These are phyloP conservation scores for Montipora capricornis DNA, from an alignment of 64 coral and sea anemone genomes.

Conservation along the genomic window DNA sequence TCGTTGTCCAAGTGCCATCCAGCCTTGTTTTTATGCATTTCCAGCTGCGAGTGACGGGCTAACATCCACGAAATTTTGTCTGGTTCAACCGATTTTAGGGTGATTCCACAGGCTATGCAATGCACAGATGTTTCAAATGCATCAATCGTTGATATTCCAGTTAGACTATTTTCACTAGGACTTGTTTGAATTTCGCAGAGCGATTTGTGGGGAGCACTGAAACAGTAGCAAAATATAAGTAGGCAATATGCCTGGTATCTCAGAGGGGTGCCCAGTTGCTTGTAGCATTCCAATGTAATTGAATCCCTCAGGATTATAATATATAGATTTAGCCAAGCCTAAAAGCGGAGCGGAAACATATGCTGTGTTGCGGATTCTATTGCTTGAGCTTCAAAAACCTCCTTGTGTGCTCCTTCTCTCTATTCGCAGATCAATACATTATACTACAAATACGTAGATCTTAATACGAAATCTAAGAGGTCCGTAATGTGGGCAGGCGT, in stretches of 20 bases:
- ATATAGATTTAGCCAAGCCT: too few relatives aligned
- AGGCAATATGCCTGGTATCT: background rate
- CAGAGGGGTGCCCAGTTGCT: too few relatives aligned
- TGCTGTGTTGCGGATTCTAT: too few relatives aligned
- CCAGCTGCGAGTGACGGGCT: background rate
- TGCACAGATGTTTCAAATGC: conserved; percentile 6
- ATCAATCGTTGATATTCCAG: conserved; percentile 1
- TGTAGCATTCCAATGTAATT: too few relatives aligned
- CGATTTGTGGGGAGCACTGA: conserved; percentile 10
- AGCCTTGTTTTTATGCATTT: conserved; percentile 20
- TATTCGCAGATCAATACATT: too few relatives aligned
- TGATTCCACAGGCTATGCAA: background rate
- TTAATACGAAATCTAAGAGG: too few relatives aligned
- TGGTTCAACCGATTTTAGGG: background rate
- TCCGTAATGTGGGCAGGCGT: too few relatives aligned
- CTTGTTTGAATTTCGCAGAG: conserved; percentile 5
- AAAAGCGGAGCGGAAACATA: too few relatives aligned
- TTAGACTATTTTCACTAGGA: conserved; percentile 8
- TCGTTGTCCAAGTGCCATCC: background rate
- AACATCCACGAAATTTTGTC: background rate
- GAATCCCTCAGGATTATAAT: too few relatives aligned
- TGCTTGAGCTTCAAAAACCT: too few relatives aligned
- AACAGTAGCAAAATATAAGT: background rate
- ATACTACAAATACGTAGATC: too few relatives aligned
- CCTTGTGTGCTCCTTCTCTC: too few relatives aligned